Conservation (phyloP, 2,113 vertebrate species). For the Telmatochromis sp. region DNA sequence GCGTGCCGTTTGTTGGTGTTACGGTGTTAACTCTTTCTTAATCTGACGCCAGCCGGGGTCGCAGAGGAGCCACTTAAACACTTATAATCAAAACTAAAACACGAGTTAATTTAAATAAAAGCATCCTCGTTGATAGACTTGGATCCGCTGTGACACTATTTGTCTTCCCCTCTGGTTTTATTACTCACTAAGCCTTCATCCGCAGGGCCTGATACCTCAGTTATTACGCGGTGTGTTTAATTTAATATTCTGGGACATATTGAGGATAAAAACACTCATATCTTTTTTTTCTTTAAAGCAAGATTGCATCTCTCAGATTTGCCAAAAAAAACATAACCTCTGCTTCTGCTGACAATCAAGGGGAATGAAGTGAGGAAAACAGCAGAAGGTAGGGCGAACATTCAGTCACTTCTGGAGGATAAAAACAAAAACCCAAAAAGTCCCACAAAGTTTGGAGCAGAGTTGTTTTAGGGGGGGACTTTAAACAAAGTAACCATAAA, state of each 20-base stretch:
- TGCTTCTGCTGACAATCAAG: not conserved
- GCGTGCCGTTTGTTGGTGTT: constrained; percentile 18
- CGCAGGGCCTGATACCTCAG: not conserved
- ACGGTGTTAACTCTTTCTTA: constrained; percentile 9
- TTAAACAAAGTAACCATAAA: not conserved
- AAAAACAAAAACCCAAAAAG: not conserved
- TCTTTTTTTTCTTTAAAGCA: not conserved
- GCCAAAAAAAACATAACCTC: not conserved
- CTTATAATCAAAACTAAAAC: not conserved
- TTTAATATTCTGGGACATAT: not conserved
- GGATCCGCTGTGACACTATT: not conserved
- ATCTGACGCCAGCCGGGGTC: not conserved
- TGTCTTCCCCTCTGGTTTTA: not conserved
- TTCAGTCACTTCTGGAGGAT: not conserved
- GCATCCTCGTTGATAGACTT: not conserved
- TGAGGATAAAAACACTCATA: not conserved
- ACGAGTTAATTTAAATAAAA: not conserved
- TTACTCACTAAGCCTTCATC: not conserved
- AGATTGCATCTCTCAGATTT: not conserved
- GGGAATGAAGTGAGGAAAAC: not conserved
- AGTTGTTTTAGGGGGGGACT: not conserved
- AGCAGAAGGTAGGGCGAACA: not conserved
- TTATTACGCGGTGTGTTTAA: not conserved
- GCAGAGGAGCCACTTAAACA: not conserved
- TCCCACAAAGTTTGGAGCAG: not conserved